Conservation (phyloP, 2,888 invertebrate species). For the Cosmopolites sordidus region DNA sequence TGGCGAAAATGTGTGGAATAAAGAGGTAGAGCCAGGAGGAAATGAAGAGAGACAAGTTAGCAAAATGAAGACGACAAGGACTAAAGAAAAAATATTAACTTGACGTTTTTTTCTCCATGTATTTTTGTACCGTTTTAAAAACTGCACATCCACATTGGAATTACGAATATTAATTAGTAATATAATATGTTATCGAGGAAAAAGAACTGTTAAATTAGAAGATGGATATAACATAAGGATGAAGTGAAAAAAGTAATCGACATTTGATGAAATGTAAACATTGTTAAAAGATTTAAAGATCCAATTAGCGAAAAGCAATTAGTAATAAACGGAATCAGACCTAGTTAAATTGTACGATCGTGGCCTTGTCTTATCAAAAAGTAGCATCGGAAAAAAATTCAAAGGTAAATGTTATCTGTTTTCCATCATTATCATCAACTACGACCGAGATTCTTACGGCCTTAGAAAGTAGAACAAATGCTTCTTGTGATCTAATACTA, state of each 20-base stretch:
- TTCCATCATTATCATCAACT: conserved; percentile 30
- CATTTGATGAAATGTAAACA: conserved; percentile 21
- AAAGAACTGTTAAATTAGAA: not conserved
- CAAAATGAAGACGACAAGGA: too few relatives aligned
- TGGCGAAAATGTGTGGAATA: too few relatives aligned
- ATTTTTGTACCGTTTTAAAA: too few relatives aligned
- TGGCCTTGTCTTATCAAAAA: conserved; percentile 29
- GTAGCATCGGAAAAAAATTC: too few relatives aligned
- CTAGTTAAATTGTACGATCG: conserved; percentile 4
- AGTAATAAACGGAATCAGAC: conserved; percentile 16
- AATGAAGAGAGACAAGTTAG: too few relatives aligned
- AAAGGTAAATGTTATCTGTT: conserved; percentile 29
- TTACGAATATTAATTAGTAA: too few relatives aligned
- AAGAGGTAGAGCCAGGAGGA: too few relatives aligned
- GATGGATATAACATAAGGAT: conserved; percentile 7
- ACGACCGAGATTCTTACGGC: conserved; percentile 37
- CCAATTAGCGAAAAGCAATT: conserved; percentile 17
- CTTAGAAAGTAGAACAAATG: conserved; percentile 41
- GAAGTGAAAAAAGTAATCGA: conserved; percentile 20
- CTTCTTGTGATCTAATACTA: conserved; percentile 33
- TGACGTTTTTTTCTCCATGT: too few relatives aligned
- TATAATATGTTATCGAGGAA: too few relatives aligned
- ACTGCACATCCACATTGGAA: too few relatives aligned
- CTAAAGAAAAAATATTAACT: too few relatives aligned
- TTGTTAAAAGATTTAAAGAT: conserved; percentile 13